phyloP scores from a whole-genome alignment of 2,797 vertebrate species.

The Malacoctenus gilli region DNA sequence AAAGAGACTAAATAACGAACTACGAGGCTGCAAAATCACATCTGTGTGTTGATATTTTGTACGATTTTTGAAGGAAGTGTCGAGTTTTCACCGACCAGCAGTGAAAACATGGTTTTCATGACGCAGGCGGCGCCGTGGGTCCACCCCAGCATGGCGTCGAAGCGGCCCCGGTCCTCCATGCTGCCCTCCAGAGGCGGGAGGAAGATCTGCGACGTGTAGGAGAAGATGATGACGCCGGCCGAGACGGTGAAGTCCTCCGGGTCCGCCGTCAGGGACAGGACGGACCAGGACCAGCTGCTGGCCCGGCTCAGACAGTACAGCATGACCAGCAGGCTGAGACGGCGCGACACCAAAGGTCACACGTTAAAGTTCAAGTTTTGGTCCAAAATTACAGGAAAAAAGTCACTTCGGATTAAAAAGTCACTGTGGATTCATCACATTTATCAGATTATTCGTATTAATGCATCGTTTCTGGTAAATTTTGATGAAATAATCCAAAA shows the following conservation, averaged over 20 bases:
- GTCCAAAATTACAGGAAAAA: too few species aligned
- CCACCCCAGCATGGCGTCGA: conserved; percentile 79
- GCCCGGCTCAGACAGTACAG: conserved; percentile 80
- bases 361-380: too few species aligned
- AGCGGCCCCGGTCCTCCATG: conserved; percentile 81
- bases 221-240: conserved; percentile 86
- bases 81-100: conserved; percentile 61
- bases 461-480: too few species aligned
- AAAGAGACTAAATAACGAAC: too few species aligned
- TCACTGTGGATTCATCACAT: too few species aligned
- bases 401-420: too few species aligned
- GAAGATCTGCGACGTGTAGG: conserved; percentile 89
- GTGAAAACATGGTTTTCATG: conserved; percentile 83
- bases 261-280: conserved; percentile 73
- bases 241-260: conserved; percentile 85
- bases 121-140: conserved; percentile 83
- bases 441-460: too few species aligned
- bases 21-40: too few species aligned
- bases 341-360: not conserved
- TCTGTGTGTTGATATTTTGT: too few species aligned
- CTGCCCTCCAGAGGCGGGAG: conserved; percentile 84
- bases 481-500: not conserved
- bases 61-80: too few species aligned
- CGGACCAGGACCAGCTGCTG: conserved; percentile 80
- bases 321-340: conserved; percentile 73